Percentiles rank a stretch among this genome's conserved stretches.
Evolutionary conservation across 2,113 vertebrate genomes (phyloP).

Genomic region (Lophochroa leadbeateri): DNA sequence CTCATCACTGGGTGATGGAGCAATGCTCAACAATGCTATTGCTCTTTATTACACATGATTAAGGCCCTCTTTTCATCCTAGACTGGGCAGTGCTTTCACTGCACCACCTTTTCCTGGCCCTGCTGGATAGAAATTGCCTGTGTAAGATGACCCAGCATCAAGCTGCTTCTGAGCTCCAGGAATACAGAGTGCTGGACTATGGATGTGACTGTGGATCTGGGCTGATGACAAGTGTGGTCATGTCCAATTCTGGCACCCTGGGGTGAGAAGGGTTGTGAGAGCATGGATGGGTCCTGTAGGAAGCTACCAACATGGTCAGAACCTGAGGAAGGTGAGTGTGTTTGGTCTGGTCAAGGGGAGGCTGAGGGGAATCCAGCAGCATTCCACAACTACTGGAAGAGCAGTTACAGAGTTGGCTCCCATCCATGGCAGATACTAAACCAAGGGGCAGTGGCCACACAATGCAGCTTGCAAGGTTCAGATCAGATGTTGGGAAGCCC

Average conservation of each 20-base stretch:
- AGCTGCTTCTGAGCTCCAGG: not conserved
- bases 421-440: not conserved
- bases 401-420: not conserved
- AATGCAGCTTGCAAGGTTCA: not conserved
- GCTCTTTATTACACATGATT: not conserved
- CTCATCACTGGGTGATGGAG: not conserved
- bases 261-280: not conserved
- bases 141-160: not conserved
- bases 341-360: not conserved
- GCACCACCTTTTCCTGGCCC: not conserved
- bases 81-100: not conserved
- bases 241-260: fast-evolving
- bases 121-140: not conserved
- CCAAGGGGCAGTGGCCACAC: not conserved
- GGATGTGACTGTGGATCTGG: not conserved
- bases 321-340: not conserved
- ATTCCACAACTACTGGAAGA: not conserved
- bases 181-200: not conserved
- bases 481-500: not conserved
- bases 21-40: fast-evolving
- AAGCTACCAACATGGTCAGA: not conserved
- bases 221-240: not conserved
- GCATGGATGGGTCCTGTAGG: not conserved
- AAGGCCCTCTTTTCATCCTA: not conserved
- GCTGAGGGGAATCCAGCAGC: not conserved